Base-by-base conservation (phyloP, 2,113 vertebrate genomes). In the Pipa parva region DNA sequence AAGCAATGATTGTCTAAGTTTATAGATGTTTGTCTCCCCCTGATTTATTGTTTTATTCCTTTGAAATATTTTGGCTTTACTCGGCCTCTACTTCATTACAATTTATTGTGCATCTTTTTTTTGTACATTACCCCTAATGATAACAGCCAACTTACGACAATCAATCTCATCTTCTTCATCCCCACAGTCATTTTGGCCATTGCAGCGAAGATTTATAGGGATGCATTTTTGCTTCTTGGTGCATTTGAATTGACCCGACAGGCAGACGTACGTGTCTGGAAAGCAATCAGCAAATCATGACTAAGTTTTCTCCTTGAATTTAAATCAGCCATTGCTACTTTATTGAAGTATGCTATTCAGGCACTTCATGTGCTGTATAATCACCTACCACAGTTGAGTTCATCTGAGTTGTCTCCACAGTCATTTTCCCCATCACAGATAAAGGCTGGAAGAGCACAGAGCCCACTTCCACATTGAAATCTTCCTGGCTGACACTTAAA, bases 391-490 rank as follows among this genome's bases (percentile, higher is more conserved):
- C 97, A 99, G 82, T 99, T 97, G 24, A 95, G 86, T 66, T 99
- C 97, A 65, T 99, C 97, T 1, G 97, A 98, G 76, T 97, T 98
- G 82, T 99, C 95, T 8, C 97, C 97, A 73, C 97, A 99, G 52
- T 99, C 97, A 3, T 99, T 98, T 63, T 99, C 95, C 72, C 97
- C 97, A 67, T 99, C 97, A 72, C 97, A 99, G 79, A 99, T 97
- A 76, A 99, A 99, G 7, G 97, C 95, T 24, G 97, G 95, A 8
- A 98, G 90, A 24, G 95, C 95, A 73, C 97, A 99, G 42, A 99
- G 93, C 48, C 95, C 95, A 11, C 93, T 98, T 58, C 95, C 95
- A 49, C 97, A 99, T 77, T 99, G 97, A 76, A 99, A 99, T 46
- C 95, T 89, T 20, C 97, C 97, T 4, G 95, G 95, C 64, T 98